Base-by-base conservation (phyloP, 2,113 vertebrate species). In the Nesospiza acunhae region DNA sequence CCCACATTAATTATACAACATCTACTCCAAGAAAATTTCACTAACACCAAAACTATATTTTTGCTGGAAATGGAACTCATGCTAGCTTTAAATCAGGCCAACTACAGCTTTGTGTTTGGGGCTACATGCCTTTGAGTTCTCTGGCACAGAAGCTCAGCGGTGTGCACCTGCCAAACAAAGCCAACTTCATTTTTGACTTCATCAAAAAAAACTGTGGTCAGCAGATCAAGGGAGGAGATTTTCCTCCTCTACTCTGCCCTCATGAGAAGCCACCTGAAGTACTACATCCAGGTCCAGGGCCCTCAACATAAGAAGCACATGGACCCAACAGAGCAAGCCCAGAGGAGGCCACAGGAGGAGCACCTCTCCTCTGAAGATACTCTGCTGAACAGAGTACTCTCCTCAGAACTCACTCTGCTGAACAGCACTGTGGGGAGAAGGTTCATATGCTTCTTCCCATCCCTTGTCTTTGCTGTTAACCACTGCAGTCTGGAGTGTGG, bases 291-390 rank as follows among this genome's bases (percentile, higher is more conserved):
- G 11, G 13, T n/a, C 46, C 42, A 66, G 24, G 17, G 37, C 3
- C 15, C 15, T 33, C 33, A 66, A 0, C 12, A 33, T 5, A 10
- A 33, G n/a, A 39, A 46, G 31, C 37, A 21, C 15, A 5, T 0
- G 1, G 22, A 39, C 6, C 7, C 23, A 9, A 8, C 14, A 46
- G 52, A 16, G 4, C 9, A 19, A 33, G 52, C 50, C 37, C 52
- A 44, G 52, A 52, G 77, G 9, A 22, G 18, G 44, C 12, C 37
- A 28, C 7, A 15, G 37, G 8, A 46, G 23, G 8, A 74, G 7
- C 37, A 24, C 1, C 5, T 39, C 27, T 35, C n/a, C 46, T 33
- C 27, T 9, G 21, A 44, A 37, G 27, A 23, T 11, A 27, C 15
- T 59, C 72, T 89, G 35, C 53, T 39, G 24, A 81, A 7, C 23